Percentiles rank a stretch among this genome's conserved stretches.
Evolutionary conservation across 2,113 vertebrate genomes (phyloP).

Genomic region (Ophthalmolycus amberensis): DNA sequence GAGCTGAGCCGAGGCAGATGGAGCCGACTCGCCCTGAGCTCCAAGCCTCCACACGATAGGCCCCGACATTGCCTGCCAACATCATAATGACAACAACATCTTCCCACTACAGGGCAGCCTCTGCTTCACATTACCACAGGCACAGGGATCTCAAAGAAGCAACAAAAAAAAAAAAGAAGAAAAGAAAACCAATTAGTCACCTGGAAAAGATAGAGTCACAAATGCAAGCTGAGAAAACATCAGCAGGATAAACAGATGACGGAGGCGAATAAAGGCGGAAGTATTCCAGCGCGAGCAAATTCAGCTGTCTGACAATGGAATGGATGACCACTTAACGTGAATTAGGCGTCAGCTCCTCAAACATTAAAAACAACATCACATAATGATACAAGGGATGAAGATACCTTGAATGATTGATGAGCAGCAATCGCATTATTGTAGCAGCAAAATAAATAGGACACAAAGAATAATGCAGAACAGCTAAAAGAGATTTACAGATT

Average conservation of each 20-base stretch:
- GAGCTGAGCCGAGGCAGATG: slow-evolving; percentile 21
- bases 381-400: background rate
- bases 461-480: background rate
- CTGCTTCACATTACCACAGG: slow-evolving; percentile 28
- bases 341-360: background rate
- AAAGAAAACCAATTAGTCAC: slow-evolving; percentile 36
- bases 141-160: slow-evolving; percentile 12
- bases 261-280: slow-evolving; percentile 8
- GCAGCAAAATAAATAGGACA: background rate
- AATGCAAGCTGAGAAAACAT: slow-evolving; percentile 36
- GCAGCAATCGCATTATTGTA: background rate
- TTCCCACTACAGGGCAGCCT: slow-evolving; percentile 1
- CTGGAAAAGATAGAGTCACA: slow-evolving; percentile 27
- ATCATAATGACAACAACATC: slow-evolving; percentile 24
- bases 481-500: background rate
- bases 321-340: background rate
- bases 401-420: background rate
- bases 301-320: background rate
- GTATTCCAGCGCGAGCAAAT: slow-evolving; percentile 4
- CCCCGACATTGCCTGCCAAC: slow-evolving; percentile 14
- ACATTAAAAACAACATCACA: background rate
- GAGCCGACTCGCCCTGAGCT: slow-evolving; percentile 29
- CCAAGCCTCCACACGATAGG: slow-evolving; percentile 30
- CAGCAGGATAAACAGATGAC: slow-evolving; percentile 25
- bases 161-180: background rate